phyloP scores from a whole-genome alignment of 1,140 invertebrate species.

The Heliothis subflexa region DNA sequence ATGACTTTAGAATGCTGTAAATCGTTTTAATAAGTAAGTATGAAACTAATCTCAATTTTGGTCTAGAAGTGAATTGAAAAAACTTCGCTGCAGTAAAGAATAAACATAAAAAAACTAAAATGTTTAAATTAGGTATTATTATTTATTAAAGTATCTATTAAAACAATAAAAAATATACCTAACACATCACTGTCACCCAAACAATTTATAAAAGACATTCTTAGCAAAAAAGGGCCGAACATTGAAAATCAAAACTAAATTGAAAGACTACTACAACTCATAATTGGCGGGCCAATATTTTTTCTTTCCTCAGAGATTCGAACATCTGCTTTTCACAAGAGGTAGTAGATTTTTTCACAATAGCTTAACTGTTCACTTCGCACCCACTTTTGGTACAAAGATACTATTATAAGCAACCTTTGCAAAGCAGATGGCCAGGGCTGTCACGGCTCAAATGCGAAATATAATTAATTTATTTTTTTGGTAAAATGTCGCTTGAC shows the following conservation, averaged over 20 bases:
- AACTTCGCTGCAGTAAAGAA: not conserved
- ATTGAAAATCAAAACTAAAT: not conserved
- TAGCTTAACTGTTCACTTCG: slow-evolving; percentile 63
- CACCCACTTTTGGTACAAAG: slow-evolving; percentile 65
- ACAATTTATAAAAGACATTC: not conserved
- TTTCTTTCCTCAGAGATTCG: not conserved
- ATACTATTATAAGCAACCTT: slow-evolving; percentile 43
- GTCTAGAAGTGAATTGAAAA: too few relatives aligned
- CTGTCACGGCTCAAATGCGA: slow-evolving; percentile 49
- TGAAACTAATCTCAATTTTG: too few relatives aligned
- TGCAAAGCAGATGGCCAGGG: slow-evolving; percentile 62
- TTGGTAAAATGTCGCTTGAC: not conserved
- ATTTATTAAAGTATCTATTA: not conserved
- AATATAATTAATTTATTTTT: slow-evolving; percentile 28
- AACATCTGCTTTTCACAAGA: slow-evolving; percentile 37
- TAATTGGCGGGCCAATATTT: slow-evolving; percentile 13
- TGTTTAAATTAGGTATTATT: not conserved
- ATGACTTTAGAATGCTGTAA: not conserved
- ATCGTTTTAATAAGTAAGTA: too few relatives aligned
- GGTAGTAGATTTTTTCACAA: slow-evolving; percentile 20
- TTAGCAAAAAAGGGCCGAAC: not conserved
- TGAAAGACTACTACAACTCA: not conserved
- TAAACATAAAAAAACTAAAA: not conserved
- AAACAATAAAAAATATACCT: too few relatives aligned
- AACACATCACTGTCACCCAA: too few relatives aligned